These are phyloP conservation scores for Strigamia maritima DNA, from an alignment of 2,888 invertebrate species.

Conservation along the genomic window DNA sequence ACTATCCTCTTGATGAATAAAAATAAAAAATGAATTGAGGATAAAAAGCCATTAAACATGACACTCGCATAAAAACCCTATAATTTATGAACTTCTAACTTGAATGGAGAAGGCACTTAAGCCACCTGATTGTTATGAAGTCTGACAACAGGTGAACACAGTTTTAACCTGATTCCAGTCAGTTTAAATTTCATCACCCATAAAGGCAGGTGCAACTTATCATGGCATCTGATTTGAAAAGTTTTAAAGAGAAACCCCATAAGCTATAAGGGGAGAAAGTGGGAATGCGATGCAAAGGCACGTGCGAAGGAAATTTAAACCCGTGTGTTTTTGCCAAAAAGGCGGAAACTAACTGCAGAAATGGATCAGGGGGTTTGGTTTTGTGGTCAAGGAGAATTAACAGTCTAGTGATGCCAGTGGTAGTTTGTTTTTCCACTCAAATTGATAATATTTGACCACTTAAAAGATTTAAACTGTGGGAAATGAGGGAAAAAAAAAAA, in stretches of 20 bases:
- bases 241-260: not conserved
- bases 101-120: not conserved
- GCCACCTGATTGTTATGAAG: constrained; percentile 3
- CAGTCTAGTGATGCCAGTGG: not conserved
- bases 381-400: constrained; percentile 8
- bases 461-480: not conserved
- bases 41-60: not conserved
- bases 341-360: not conserved
- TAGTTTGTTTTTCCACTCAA: not conserved
- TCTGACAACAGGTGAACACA: constrained; percentile 18
- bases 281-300: not conserved
- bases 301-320: not conserved
- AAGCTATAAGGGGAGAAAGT: not conserved
- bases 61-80: constrained; percentile 8
- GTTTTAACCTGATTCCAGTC: not conserved
- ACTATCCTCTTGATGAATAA: not conserved
- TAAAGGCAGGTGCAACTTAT: constrained; percentile 15
- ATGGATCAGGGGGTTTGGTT: not conserved
- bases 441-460: not conserved
- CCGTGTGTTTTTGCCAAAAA: not conserved
- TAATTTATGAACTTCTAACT: constrained; percentile 16
- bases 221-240: not conserved
- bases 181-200: constrained; percentile 12
- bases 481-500: not conserved
- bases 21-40: not conserved